Conservation (phyloP, 2,888 invertebrate genomes). For the Dynastes hyllus region DNA sequence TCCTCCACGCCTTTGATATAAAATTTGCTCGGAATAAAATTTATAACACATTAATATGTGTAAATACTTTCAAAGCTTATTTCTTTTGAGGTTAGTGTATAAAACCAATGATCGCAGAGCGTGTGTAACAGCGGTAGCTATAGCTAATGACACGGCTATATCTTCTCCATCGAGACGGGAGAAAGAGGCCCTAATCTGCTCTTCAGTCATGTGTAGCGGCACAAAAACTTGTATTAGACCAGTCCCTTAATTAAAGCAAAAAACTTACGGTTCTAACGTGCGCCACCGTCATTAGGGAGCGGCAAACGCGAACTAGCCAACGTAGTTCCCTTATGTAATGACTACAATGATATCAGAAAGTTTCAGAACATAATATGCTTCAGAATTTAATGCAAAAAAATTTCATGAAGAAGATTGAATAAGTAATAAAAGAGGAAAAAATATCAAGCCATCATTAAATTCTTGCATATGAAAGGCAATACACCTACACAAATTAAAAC, state of each 20-base stretch:
- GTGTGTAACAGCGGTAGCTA: constrained; percentile 58
- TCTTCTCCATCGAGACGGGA: constrained; percentile 43
- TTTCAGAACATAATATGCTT: too few species aligned
- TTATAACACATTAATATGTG: too few species aligned
- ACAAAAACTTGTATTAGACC: constrained; percentile 69
- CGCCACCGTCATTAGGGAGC: constrained; percentile 51
- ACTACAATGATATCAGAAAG: too few species aligned
- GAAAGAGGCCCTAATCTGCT: constrained; percentile 64
- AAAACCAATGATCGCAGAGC: neutral
- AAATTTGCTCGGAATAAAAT: too few species aligned
- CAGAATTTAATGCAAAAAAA: too few species aligned
- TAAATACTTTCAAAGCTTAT: neutral
- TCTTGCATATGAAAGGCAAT: too few species aligned
- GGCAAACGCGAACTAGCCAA: constrained; percentile 43
- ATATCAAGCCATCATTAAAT: too few species aligned
- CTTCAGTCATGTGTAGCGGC: constrained; percentile 68
- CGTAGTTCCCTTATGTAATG: too few species aligned
- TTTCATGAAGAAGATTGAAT: too few species aligned
- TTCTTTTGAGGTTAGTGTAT: neutral
- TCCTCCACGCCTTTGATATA: too few species aligned
- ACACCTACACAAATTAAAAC: too few species aligned
- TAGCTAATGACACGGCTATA: constrained; percentile 64
- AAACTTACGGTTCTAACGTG: constrained; percentile 61
- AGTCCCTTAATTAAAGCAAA: constrained; percentile 70
- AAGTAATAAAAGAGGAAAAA: too few species aligned